Evolutionary conservation across 2,113 vertebrate species (phyloP), one percentile per base, ranked within the genome.

Genomic region (Raja brachyura): DNA sequence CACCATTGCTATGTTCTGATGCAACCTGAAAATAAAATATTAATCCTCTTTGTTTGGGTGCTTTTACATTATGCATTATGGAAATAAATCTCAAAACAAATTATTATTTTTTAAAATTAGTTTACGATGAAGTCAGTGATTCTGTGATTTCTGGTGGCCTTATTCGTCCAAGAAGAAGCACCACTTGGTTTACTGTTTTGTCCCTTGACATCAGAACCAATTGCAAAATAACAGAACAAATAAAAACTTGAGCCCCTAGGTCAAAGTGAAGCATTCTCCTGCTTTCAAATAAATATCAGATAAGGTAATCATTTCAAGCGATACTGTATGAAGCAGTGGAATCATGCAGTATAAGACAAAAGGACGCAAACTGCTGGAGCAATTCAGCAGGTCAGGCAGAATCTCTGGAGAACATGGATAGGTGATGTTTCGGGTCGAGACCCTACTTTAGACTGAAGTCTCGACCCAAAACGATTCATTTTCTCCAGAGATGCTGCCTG

Each of bases 211-310:
- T 54, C 68, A 28, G 39, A 73, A 74, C 3, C 20, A 92, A 39
- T 73, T 48, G 2, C 66, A 70, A 73, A 92, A 92, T 88, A 88
- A 39, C 86, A 70, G 68, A 92, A 92, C 66, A 33, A 11, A 48
- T 92, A 70, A 31, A 63, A 88, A 54, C 7, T 54, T 73, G 9
- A 92, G 8, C 90, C 28, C 20, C 3, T 48, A 28, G 33, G 0
- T 54, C 68, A 33, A 48, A 20, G 88, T 20, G 63, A 39, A 39
- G 31, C 59, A 68, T 73, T 63, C 56, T 88, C 5, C 28, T 66
- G 13, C 11, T 31, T 88, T 88, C 5, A 59, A n/a, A 88, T 5
- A 5, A 70, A 73, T 14, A 68, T 68, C 61, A 39, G 61, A 3
- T n/a, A 1, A 54, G 20, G 39, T 73, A 25, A 70, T 90, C 16